Evolutionary conservation across 1,140 invertebrate species (phyloP).

Genomic region (Drosophila asahinai): DNA sequence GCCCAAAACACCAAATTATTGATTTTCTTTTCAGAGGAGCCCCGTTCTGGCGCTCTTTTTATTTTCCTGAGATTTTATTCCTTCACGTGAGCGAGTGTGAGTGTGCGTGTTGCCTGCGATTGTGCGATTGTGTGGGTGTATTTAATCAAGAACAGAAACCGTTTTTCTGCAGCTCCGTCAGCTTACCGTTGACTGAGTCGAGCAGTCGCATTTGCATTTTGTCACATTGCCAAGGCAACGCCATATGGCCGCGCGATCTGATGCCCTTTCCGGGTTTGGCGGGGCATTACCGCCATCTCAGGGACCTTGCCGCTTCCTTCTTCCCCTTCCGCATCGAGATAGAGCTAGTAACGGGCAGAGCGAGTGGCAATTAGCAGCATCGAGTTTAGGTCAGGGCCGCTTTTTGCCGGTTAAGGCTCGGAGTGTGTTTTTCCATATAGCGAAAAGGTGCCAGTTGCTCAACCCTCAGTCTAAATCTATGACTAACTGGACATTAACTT

Average conservation of each 20-base stretch:
- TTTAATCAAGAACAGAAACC: slow-evolving; percentile 56
- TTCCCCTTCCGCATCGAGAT: background rate
- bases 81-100: slow-evolving; percentile 6
- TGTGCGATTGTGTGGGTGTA: slow-evolving; percentile 13
- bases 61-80: slow-evolving; percentile 39
- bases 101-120: slow-evolving; percentile 11
- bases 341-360: background rate
- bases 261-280: slow-evolving; percentile 29
- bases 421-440: background rate
- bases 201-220: slow-evolving; percentile 65
- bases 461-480: background rate
- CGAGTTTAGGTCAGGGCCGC: background rate
- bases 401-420: no score
- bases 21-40: slow-evolving; percentile 61
- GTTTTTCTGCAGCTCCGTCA: slow-evolving; percentile 41
- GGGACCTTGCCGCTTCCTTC: background rate
- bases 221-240: slow-evolving; percentile 78
- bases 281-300: background rate
- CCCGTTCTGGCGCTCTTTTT: slow-evolving; percentile 68
- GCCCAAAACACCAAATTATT: slow-evolving; percentile 66
- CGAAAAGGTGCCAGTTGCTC: background rate
- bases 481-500: background rate
- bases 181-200: slow-evolving; percentile 43
- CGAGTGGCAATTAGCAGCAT: background rate
- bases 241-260: slow-evolving; percentile 62